Base-by-base conservation (phyloP, 2,113 vertebrate species). In the Vimba vimba region DNA sequence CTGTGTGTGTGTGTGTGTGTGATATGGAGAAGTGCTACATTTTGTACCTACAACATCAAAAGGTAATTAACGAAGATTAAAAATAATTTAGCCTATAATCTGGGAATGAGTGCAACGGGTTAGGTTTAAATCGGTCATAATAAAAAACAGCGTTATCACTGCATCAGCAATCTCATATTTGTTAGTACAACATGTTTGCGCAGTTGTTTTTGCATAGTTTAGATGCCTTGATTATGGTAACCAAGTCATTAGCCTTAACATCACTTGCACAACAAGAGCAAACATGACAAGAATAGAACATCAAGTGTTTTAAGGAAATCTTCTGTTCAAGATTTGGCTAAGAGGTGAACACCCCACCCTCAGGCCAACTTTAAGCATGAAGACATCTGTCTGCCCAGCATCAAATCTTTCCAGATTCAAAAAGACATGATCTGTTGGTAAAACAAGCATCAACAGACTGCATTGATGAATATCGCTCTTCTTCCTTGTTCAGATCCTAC, bases 301-400 rank as follows among this genome's bases (percentile, higher is more conserved):
- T 23, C 0, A 2, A 62, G 59, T 45, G 36, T 21, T 45, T 52
- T 45, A 30, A 66, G 8, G 12, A 64, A 25, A 47, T 30, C 62
- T 81, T 50, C 39, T 9, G 60, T 10, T 8, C 43, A 30, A 27
- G 21, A 4, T 52, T 33, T 45, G 43, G 15, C 13, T 47, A 30
- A 23, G 19, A 57, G 45, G 47, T 33, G 66, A 69, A 83, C 81
- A 83, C 81, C 81, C 25, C 66, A 36, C 45, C 81, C 66, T 57
- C 25, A 71, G 50, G 47, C 23, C 64, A 73, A 73, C 47, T 13
- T 43, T 50, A 27, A 12, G 11, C 5, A 1, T 25, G 17, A 27
- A 81, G 11, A 25, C 36, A 80, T 80, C 36, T 79, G 55, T 21
- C 33, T n/a, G 10, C 75, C 47, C 74, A 33, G 50, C 1, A 21